phyloP scores from a whole-genome alignment of 2,888 invertebrate species.

The Cryptus viduatorius region DNA sequence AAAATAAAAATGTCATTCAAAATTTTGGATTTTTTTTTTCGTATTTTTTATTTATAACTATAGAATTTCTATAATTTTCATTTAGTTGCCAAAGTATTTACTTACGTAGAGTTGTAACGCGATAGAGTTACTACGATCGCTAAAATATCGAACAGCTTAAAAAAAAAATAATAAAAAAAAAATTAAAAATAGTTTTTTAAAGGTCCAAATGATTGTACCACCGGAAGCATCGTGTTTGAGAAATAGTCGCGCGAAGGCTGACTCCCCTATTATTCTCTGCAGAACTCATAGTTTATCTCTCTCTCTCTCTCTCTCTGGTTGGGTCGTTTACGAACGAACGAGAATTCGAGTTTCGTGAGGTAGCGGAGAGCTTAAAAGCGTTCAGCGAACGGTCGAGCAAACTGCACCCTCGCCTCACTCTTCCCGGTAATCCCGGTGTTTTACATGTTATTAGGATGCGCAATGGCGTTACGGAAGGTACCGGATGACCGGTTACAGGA shows the following conservation, averaged over 20 bases:
- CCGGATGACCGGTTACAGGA: background rate
- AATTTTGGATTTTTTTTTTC: too few species aligned
- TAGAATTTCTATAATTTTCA: too few species aligned
- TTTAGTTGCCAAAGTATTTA: too few species aligned
- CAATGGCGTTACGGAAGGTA: background rate
- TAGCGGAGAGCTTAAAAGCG: background rate
- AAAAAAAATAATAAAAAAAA: too few species aligned
- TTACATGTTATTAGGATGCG: slow-evolving; percentile 77
- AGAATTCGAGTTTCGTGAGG: too few species aligned
- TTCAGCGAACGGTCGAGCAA: slow-evolving; percentile 19
- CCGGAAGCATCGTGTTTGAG: background rate
- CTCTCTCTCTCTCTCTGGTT: too few species aligned
- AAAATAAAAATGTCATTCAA: too few species aligned
- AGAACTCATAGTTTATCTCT: background rate
- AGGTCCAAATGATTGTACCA: background rate
- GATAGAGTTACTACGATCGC: too few species aligned
- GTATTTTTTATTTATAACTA: too few species aligned
- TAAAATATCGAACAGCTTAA: too few species aligned
- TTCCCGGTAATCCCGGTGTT: slow-evolving; percentile 80
- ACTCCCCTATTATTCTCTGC: background rate
- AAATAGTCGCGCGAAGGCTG: background rate
- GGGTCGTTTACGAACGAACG: too few species aligned
- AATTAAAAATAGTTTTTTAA: background rate
- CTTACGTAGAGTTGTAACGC: too few species aligned
- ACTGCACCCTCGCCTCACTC: slow-evolving; percentile 73